These are phyloP conservation scores for Syrphus vitripennis DNA, from an alignment of 2,888 invertebrate genomes.

Conservation along the genomic window DNA sequence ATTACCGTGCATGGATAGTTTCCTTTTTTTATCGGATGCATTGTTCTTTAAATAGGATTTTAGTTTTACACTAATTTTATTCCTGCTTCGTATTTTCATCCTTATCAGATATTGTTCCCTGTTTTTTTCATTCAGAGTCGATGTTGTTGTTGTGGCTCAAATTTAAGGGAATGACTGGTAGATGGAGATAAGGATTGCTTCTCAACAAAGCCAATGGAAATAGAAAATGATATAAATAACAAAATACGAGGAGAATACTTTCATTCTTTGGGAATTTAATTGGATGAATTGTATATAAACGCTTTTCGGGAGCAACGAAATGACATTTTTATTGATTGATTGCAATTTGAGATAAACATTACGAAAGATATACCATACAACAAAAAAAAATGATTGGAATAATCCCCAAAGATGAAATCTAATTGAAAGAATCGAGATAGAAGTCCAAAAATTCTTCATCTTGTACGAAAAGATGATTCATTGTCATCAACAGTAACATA, in stretches of 20 bases:
- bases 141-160: constrained; percentile 36
- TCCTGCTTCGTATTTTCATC: constrained; percentile 42
- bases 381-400: constrained; percentile 12
- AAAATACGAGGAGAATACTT: constrained; percentile 42
- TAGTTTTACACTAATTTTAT: constrained; percentile 72
- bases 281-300: constrained; percentile 53
- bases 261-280: constrained; percentile 58
- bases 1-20: constrained; percentile 61
- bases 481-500: neutral
- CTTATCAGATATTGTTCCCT: constrained; percentile 61
- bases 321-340: constrained; percentile 69
- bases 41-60: constrained; percentile 70
- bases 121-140: neutral
- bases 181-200: constrained; percentile 55
- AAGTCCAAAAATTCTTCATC: neutral
- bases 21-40: constrained; percentile 64
- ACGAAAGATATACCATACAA: neutral
- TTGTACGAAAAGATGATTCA: constrained; percentile 47
- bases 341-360: constrained; percentile 60
- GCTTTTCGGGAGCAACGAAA: constrained; percentile 47
- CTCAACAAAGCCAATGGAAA: constrained; percentile 1
- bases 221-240: neutral
- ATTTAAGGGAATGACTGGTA: constrained; percentile 50
- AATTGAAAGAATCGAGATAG: constrained; percentile 28
- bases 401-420: constrained; percentile 43